Evolutionary conservation across 2,113 vertebrate species (phyloP), one percentile per base, ranked within the genome.

Genomic region (Dicrurus megarhynchus): DNA sequence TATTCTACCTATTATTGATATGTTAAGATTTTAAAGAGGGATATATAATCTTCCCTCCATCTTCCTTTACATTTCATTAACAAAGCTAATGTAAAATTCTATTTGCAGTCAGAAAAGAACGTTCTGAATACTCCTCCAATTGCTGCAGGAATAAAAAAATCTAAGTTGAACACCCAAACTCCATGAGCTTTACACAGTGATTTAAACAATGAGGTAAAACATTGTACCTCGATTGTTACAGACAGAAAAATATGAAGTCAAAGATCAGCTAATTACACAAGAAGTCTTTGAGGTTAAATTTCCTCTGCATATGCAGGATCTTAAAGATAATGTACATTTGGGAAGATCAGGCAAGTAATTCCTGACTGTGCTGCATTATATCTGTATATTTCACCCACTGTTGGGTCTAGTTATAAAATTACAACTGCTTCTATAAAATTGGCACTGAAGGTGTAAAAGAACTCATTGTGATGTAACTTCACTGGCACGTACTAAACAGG

Each of bases 61-160:
- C 39, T 81, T 87, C 11, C 27, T 74, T 61, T 56, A 55, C 61
- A 71, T 74, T 55, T 42, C 21, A 56, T 91, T 87, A 76, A 76
- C 70, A 52, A 90, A 85, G 82, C 28, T 68, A 55, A 84, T 81
- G 17, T 70, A 75, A 87, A 78, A 89, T 64, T 87, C 28, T 67
- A 90, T 52, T 71, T 65, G 68, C 14, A 81, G 47, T 28, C 90
- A 84, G 87, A 68, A 1, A 0, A 89, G 52, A 78, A 91, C 13
- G 44, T 70, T 57, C 50, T 35, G 65, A 57, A 75, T 63, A 50
- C 19, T 82, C 27, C 42, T 70, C 55, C 32, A 74, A 4, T 59
- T 89, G 60, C 2, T 73, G 61, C 88, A 91, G 37, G 35, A 84
- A 82, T 60, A 56, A 81, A 77, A 77, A 68, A 77, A 37, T 16